Evolutionary conservation across 2,888 invertebrate species (phyloP), one percentile per base, ranked within the genome.

Genomic region (Mylabris sibirica): DNA sequence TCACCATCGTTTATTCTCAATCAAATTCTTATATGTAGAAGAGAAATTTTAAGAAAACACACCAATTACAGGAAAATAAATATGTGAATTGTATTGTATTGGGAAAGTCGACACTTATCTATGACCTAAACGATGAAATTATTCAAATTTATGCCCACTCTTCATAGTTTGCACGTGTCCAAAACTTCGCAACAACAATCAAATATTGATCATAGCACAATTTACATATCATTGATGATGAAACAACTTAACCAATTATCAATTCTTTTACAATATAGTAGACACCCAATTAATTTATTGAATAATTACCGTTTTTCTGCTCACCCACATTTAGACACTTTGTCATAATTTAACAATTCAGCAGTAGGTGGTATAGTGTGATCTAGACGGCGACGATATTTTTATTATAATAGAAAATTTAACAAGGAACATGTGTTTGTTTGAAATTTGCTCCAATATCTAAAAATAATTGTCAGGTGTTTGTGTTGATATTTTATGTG

Each of bases 11-110:
- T 62, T 61, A 61, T 64, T 61, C 64, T 65, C 59, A 63, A 70
- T 44, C 65, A 65, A 65, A 70, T 60, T 67, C 59, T 49, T 64
- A 70, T 59, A 49, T 0, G n/a, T n/a, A n/a, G n/a, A 9, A 49
- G 20, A 49, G 11, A 49, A 49, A 49, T 49, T 44, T 17, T 1
- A 17, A 12, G 6, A 44, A 44, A 17, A 17, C 17, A 44, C n/a
- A 8, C 5, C n/a, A 17, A 4, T n/a, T 8, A 44, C 38, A 14
- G 38, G 11, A 38, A 2, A 35, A 35, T 11, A 35, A 11, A 6
- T 35, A 11, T 11, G 14, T 12, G 12, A 14, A 38, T 12, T 6
- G 12, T 14, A 38, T 38, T n/a, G n/a, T n/a, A 6, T 17, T 44
- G n/a, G 17, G 44, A 44, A 44, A 44, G 44, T 11, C 38, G 12